These are phyloP conservation scores for Microcebus murinus DNA, from an alignment of 2,113 vertebrate species.

Conservation along the genomic window DNA sequence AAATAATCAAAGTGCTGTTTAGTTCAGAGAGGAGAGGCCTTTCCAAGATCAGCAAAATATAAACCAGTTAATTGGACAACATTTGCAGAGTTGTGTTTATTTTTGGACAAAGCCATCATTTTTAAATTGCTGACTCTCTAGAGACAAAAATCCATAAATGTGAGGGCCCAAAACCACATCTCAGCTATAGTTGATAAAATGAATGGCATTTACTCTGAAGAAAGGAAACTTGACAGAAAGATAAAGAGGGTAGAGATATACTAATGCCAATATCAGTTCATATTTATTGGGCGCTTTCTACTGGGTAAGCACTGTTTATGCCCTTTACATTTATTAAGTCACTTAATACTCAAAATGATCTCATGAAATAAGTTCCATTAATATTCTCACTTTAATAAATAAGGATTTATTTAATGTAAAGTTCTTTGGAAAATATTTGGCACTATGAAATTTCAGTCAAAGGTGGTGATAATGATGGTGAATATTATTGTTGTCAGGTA, in stretches of 20 bases:
- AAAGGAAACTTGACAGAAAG: not conserved
- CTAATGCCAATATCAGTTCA: not conserved
- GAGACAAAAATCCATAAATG: not conserved
- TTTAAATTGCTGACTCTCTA: not conserved
- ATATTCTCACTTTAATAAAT: not conserved
- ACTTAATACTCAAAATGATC: not conserved
- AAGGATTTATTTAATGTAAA: not conserved
- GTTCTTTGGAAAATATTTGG: not conserved
- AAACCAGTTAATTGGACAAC: not conserved
- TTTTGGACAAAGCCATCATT: not conserved
- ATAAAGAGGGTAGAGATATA: not conserved
- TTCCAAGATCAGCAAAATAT: not conserved
- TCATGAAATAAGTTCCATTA: not conserved
- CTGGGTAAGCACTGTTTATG: not conserved
- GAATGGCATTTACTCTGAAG: not conserved
- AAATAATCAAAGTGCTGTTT: not conserved
- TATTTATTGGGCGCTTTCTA: not conserved
- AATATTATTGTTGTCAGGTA: not conserved
- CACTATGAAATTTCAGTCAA: not conserved
- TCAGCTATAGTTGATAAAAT: not conserved
- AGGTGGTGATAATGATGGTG: not conserved
- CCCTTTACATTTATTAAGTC: not conserved
- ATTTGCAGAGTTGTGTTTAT: slow-evolving; percentile 3
- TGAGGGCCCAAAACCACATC: not conserved
- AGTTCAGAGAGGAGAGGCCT: not conserved